A percentile compares a stretch with the other conserved stretches of the same genome.
phyloP scores from a whole-genome alignment of 2,113 vertebrate species.

The Pterocles burchelli region DNA sequence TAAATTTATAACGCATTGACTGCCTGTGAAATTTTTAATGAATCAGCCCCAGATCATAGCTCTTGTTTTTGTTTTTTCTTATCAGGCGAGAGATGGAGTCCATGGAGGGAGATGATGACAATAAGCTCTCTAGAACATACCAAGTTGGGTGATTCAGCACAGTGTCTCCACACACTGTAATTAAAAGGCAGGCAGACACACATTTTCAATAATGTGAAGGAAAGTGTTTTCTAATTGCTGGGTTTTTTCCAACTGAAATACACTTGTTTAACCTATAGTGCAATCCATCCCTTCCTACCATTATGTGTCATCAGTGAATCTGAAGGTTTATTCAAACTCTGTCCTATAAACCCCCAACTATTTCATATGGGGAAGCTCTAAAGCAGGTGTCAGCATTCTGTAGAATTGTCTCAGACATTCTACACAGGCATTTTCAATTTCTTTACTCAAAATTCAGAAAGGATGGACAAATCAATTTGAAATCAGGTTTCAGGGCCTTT shows the following conservation, averaged over 20 bases:
- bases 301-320: slow-evolving; percentile 46
- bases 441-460: not conserved
- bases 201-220: slow-evolving; percentile 51
- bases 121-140: slow-evolving; percentile 42
- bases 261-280: slow-evolving; percentile 52
- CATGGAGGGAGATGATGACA: slow-evolving; percentile 41
- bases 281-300: slow-evolving; percentile 43
- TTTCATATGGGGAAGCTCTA: not conserved
- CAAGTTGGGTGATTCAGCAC: slow-evolving; percentile 52
- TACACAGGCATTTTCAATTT: not conserved
- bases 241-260: slow-evolving; percentile 8
- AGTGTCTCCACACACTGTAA: slow-evolving; percentile 48
- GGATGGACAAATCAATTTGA: not conserved
- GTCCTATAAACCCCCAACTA: not conserved
- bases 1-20: not conserved
- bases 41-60: slow-evolving; percentile 14
- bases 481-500: not conserved
- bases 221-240: slow-evolving; percentile 62
- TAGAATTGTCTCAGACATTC: not conserved
- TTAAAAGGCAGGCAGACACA: slow-evolving; percentile 70
- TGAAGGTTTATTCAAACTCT: slow-evolving; percentile 23
- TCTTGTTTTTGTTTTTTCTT: slow-evolving; percentile 34
- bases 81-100: slow-evolving; percentile 27
- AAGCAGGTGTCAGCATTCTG: not conserved
- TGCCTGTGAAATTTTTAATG: slow-evolving; percentile 27